Conservation (phyloP, 2,113 vertebrate genomes). For the Petromus typicus region DNA sequence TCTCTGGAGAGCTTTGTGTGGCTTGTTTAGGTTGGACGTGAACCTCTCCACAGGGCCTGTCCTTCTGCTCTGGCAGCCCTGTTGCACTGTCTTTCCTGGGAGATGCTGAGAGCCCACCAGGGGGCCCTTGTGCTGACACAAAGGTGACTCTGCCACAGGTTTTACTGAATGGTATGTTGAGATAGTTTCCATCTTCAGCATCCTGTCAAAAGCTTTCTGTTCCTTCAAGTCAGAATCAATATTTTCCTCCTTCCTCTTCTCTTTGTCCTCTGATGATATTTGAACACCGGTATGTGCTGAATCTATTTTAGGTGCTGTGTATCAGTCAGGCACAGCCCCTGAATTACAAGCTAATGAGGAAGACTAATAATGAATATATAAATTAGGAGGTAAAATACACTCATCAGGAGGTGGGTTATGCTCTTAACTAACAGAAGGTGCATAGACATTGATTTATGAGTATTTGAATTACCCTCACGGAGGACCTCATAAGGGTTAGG, state of each 20-base stretch:
- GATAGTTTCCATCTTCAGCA: not conserved
- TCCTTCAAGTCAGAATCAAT: not conserved
- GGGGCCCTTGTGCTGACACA: not conserved
- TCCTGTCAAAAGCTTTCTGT: not conserved
- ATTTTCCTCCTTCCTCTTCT: not conserved
- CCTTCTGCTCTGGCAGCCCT: not conserved
- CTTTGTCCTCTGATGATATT: not conserved
- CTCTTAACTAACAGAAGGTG: not conserved
- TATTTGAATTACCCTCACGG: not conserved
- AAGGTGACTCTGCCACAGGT: not conserved
- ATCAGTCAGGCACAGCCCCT: not conserved
- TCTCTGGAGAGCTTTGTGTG: not conserved
- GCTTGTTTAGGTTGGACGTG: slow-evolving; percentile 37
- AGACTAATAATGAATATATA: not conserved
- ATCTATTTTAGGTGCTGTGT: not conserved
- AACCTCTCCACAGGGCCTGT: not conserved
- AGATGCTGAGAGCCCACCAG: not conserved
- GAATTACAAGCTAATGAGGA: not conserved
- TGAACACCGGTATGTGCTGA: not conserved
- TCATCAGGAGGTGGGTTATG: not conserved
- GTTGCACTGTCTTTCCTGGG: not conserved
- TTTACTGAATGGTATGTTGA: not conserved
- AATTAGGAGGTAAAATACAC: not conserved
- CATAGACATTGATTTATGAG: not conserved
- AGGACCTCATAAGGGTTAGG: not conserved